These are phyloP conservation scores for Entosphenus tridentatus DNA, from an alignment of 2,113 vertebrate genomes.

Conservation along the genomic window DNA sequence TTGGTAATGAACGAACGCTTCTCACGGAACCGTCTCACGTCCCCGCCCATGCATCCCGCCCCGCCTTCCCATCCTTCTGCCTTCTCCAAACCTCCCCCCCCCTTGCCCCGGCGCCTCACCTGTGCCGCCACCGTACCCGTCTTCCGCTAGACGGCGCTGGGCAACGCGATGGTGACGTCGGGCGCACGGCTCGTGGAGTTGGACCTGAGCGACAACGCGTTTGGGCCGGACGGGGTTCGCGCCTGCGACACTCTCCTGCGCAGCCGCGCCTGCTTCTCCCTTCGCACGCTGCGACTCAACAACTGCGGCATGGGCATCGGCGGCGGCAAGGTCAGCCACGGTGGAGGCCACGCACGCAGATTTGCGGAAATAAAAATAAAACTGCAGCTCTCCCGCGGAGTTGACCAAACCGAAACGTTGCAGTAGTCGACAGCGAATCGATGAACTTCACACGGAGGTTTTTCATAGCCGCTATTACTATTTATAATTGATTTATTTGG, in stretches of 20 bases:
- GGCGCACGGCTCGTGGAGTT: slow-evolving; percentile 55
- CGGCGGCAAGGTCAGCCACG: slow-evolving; percentile 51
- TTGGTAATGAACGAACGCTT: not conserved
- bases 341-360: too few species aligned
- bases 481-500: too few species aligned
- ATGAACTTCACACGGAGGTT: too few species aligned
- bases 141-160: slow-evolving; percentile 44
- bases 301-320: slow-evolving; percentile 96
- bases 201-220: slow-evolving; percentile 90
- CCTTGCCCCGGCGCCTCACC: not conserved
- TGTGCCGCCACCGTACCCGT: not conserved
- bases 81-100: not conserved
- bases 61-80: not conserved
- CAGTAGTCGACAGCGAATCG: too few species aligned
- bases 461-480: too few species aligned
- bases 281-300: slow-evolving; percentile 69
- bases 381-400: too few species aligned
- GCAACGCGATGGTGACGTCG: slow-evolving; percentile 51
- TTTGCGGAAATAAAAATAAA: too few species aligned
- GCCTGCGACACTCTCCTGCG: slow-evolving; percentile 67
- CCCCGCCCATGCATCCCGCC: not conserved
- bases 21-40: not conserved
- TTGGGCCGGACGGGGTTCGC: slow-evolving; percentile 77
- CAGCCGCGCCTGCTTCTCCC: slow-evolving; percentile 47
- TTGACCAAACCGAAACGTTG: too few species aligned